A percentile compares a stretch with the other conserved stretches of the same genome.
Evolutionary conservation across 2,888 invertebrate species (phyloP).

Genomic region (Hirudinaria manillensis): DNA sequence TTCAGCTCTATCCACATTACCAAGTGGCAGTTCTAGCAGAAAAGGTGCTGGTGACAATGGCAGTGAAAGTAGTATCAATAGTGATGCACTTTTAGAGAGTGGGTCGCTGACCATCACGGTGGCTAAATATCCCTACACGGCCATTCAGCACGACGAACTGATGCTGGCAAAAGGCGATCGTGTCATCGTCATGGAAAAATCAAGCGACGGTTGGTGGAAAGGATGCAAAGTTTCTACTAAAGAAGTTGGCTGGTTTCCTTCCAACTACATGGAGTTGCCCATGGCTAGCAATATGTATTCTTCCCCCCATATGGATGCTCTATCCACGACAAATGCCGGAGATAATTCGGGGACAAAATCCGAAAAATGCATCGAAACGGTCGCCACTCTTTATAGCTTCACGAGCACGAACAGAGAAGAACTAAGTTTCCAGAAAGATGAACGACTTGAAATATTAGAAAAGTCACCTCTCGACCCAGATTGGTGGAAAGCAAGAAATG

Average conservation of each 20-base stretch:
- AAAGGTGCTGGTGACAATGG: conserved; percentile 25
- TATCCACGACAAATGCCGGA: neutral
- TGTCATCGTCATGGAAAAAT: conserved; percentile 88
- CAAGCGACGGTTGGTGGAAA: conserved; percentile 99
- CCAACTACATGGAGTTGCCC: conserved; percentile 74
- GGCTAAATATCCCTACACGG: conserved; percentile 77
- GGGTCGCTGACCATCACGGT: conserved; percentile 55
- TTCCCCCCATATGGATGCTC: conserved; percentile 11
- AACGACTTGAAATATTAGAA: conserved; percentile 87
- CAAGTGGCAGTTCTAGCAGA: conserved; percentile 18
- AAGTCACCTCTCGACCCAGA: conserved; percentile 94
- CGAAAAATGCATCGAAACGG: conserved; percentile 69
- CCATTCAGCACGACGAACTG: conserved; percentile 91
- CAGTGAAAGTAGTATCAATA: conserved; percentile 28
- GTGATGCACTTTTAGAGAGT: conserved; percentile 53
- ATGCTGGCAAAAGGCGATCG: conserved; percentile 87
- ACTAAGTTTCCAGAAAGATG: conserved; percentile 91
- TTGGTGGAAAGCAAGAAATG: conserved; percentile 94
- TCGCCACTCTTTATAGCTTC: conserved; percentile 76
- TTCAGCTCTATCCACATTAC: conserved; percentile 21
- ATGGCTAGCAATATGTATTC: conserved; percentile 37
- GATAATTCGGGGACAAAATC: neutral
- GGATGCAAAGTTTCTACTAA: conserved; percentile 59
- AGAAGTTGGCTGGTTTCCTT: conserved; percentile 86
- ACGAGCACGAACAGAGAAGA: conserved; percentile 79